Evolutionary conservation across 2,113 vertebrate species (phyloP).

Genomic region (Atrichornis clamosus): DNA sequence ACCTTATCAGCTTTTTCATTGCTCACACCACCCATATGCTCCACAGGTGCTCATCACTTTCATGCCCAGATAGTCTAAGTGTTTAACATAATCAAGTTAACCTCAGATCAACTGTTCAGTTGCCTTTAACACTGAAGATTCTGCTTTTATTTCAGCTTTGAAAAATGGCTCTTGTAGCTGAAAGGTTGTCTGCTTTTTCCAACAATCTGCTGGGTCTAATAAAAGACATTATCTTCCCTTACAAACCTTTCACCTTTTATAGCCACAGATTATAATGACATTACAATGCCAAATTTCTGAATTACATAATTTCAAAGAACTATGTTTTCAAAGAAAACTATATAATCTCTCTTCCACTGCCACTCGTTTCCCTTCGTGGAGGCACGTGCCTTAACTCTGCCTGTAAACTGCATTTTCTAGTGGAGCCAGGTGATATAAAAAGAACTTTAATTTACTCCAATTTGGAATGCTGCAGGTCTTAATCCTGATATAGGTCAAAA

Average conservation of each 20-base stretch:
- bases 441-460: conserved; percentile 26
- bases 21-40: not conserved
- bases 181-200: not conserved
- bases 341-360: not conserved
- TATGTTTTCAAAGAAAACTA: not conserved
- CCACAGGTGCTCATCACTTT: not conserved
- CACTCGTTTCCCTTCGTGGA: not conserved
- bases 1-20: conserved; percentile 19
- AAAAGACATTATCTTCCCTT: not conserved
- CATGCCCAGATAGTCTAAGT: not conserved
- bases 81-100: conserved; percentile 16
- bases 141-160: conserved; percentile 8
- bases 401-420: not conserved
- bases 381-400: not conserved
- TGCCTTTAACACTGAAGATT: not conserved
- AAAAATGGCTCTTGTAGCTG: not conserved
- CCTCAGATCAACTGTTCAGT: not conserved
- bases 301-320: not conserved
- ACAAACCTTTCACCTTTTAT: not conserved
- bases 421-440: not conserved
- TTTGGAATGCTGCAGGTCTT: conserved; percentile 10
- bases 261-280: not conserved
- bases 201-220: not conserved
- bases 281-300: not conserved
- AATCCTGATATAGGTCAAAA: conserved; percentile 28